Evolutionary conservation across 2,113 vertebrate genomes (phyloP).

Genomic region (Macrotis lagotis): DNA sequence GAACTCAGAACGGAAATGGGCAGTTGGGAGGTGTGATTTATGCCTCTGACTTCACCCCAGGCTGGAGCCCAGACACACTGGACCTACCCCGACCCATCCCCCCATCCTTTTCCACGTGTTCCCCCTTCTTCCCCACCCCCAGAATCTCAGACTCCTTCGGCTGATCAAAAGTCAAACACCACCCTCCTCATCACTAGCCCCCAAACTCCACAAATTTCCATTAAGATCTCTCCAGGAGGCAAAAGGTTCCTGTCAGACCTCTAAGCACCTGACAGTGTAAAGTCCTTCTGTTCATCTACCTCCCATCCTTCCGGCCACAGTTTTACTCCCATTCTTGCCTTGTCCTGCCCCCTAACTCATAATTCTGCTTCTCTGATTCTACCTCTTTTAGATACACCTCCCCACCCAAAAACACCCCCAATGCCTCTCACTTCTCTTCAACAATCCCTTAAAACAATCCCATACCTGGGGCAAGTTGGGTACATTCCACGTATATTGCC

Average conservation of each 20-base stretch:
- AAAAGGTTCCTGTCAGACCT: background rate
- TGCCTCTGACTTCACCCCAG: slow-evolving; percentile 70
- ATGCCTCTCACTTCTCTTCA: background rate
- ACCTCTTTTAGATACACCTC: too few species aligned
- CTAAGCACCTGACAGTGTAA: background rate
- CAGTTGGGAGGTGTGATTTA: slow-evolving; percentile 74
- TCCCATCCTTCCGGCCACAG: slow-evolving; percentile 3
- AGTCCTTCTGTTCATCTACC: slow-evolving; percentile 4
- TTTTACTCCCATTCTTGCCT: background rate
- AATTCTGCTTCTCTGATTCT: too few species aligned
- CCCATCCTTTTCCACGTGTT: slow-evolving; percentile 47
- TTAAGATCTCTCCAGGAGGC: slow-evolving; percentile 20
- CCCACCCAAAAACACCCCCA: background rate
- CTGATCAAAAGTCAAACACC: slow-evolving; percentile 29
- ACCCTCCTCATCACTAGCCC: background rate
- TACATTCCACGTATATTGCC: background rate
- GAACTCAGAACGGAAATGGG: slow-evolving; percentile 68
- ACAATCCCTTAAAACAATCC: too few species aligned
- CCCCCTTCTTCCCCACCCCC: background rate
- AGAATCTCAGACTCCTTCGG: slow-evolving; percentile 49
- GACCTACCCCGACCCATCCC: slow-evolving; percentile 35
- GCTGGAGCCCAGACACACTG: slow-evolving; percentile 58
- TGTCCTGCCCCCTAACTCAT: background rate
- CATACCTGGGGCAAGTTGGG: background rate
- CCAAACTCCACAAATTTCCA: slow-evolving; percentile 3